phyloP scores from a whole-genome alignment of 2,888 invertebrate species.

The Apotomis capreana region DNA sequence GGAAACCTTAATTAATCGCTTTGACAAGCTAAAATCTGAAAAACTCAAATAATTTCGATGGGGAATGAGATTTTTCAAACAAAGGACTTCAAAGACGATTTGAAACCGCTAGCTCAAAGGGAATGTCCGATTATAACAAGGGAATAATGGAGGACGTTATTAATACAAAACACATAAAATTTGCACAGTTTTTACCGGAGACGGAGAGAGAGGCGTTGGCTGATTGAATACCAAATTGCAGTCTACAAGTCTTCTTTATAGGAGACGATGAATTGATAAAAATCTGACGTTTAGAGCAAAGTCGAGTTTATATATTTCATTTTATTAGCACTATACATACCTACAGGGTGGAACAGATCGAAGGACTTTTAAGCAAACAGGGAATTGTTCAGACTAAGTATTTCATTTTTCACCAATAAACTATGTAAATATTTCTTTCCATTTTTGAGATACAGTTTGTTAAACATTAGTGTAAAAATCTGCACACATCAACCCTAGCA shows the following conservation, averaged over 20 bases:
- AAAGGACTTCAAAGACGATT: conserved; percentile 33
- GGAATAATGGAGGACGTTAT: conserved; percentile 39
- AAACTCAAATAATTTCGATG: conserved; percentile 28
- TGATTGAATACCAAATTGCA: conserved; percentile 74
- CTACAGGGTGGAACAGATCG: no score
- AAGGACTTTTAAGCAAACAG: no score
- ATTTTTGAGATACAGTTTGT: no score
- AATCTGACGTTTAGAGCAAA: not conserved
- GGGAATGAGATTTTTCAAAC: conserved; percentile 35
- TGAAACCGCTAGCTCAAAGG: conserved; percentile 26
- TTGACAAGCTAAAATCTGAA: conserved; percentile 21
- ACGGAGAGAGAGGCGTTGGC: conserved; percentile 53
- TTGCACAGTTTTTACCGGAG: conserved; percentile 53
- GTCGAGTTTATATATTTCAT: not conserved
- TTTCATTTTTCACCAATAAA: no score
- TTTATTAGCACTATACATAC: no score
- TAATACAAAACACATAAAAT: conserved; percentile 56
- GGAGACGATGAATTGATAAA: conserved; percentile 34
- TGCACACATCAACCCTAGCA: no score
- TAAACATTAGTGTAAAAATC: no score
- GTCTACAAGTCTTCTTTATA: conserved; percentile 52
- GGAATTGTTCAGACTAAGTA: no score
- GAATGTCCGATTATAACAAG: conserved; percentile 36
- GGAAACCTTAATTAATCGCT: conserved; percentile 16
- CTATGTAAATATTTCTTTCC: no score